Conservation (phyloP, 2,113 vertebrate species). For the Laticauda colubrina region DNA sequence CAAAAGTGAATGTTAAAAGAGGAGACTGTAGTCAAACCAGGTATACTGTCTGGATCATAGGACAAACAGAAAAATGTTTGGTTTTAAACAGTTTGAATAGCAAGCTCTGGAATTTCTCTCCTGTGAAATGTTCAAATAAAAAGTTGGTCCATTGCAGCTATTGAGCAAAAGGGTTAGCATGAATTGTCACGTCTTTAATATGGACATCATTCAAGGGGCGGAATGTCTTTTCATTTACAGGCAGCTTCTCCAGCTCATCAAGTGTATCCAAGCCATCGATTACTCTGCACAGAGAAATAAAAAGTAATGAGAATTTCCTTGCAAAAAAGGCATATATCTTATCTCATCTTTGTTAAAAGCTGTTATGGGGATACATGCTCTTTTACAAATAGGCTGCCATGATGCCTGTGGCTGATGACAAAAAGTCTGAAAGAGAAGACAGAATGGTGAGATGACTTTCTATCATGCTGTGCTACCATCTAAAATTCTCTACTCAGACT, state of each 20-base stretch:
- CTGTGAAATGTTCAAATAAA: not conserved
- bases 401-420: not conserved
- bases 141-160: slow-evolving; percentile 54
- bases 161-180: slow-evolving; percentile 93
- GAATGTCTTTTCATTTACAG: slow-evolving; percentile 95
- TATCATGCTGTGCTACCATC: not conserved
- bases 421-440: not conserved
- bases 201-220: slow-evolving; percentile 87
- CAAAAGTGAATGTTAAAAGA: not conserved
- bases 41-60: not conserved
- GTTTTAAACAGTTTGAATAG: not conserved
- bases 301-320: slow-evolving; percentile 20
- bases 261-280: slow-evolving; percentile 95
- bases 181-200: slow-evolving; percentile 92
- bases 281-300: slow-evolving; percentile 73
- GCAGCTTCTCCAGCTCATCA: slow-evolving; percentile 95
- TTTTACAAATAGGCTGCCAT: not conserved
- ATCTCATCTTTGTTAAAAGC: not conserved
- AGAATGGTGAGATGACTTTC: not conserved
- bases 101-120: not conserved
- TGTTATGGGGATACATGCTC: not conserved
- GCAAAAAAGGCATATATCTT: not conserved
- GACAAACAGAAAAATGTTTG: not conserved
- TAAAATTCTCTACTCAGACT: not conserved
- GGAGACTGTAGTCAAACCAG: not conserved